Evolutionary conservation across 2,797 vertebrate species (phyloP), one percentile per base, ranked within the genome.

Genomic region (Bradypodion pumilum): DNA sequence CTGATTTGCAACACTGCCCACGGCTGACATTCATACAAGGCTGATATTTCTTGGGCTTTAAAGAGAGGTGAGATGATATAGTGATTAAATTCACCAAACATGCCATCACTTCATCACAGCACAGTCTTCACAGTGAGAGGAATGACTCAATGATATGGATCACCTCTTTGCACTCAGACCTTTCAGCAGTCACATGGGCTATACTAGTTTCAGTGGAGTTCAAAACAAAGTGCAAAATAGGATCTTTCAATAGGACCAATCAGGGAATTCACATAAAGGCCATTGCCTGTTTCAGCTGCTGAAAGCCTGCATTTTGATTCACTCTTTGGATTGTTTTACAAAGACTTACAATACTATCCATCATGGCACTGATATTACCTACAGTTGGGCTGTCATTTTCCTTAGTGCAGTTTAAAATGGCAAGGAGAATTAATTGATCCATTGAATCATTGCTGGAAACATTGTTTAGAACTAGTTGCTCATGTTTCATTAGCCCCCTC

Each of bases 61-160:
- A 79, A 79, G 77, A 29, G 56, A 72, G 59, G 56, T 74, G 70
- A 74, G 80, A 32, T 19, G 32, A 80, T 21, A 74, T 52, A 77
- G 56, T 21, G 0, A 65, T 3, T 4, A 46, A 25, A 1, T 15
- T 42, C 35, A 1, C 9, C 88, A 85, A 79, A 49, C 82, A 81
- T 78, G 0, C 1, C 3, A 32, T 46, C 1, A 81, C 3, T 73
- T 87, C 74, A 7, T 59, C 27, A 8, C 56, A 74, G 46, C 52
- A 21, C 35, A 15, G 40, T 1, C 8, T n/a, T 0, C 0, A 56
- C 82, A 81, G 80, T 59, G 8, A 81, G 66, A 80, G 44, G 23
- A 8, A 7, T 73, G 0, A 1, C 79, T 87, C 1, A 2, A 73
- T 85, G 73, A 59, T 46, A 81, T 5, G 27, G 1, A 1, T 74